Base-by-base conservation (phyloP, 2,113 vertebrate genomes). In the Limnothrissa miodon region DNA sequence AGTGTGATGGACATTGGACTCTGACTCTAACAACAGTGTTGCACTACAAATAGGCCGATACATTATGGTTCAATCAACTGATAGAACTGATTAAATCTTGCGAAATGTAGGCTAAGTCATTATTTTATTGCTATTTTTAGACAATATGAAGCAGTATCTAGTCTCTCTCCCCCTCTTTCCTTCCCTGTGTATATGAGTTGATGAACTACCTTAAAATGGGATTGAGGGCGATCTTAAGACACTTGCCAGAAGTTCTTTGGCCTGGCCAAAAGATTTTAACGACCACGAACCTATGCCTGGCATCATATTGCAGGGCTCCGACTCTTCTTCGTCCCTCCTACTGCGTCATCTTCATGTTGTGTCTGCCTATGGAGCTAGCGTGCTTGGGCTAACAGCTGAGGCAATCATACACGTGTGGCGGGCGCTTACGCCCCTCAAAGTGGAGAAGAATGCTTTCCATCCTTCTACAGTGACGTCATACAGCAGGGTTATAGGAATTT, bases 221-320 rank as follows among this genome's bases (percentile, higher is more conserved):
- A 4, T 56, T 56, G 51, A 21, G 48, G 51, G 51, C 5, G 3
- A 23, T 56, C 51, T 56, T 4, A 19, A 56, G 51, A 19, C 51
- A 56, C 51, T 56, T 45, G 78, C 78, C 3, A 78, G 42, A 80
- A 70, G 44, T 81, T 79, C 78, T 83, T 83, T 46, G 83, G 56
- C 44, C 79, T 85, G 66, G 66, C 33, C 66, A 11, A 36, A 29
- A 51, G 74, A 78, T 78, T 78, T 87, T 85, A 74, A 82, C n/a
- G n/a, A 85, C 74, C 83, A 78, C 45, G 36, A 45, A 80, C 59
- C 70, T 83, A 79, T 82, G 56, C 45, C 13, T 59, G 81, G 86
- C 59, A 85, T 85, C 86, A 83, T 80, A 70, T 87, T 85, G 80
- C 84, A 74, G 66, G 29, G 66, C 51, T 15, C 62, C 78, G 45